Evolutionary conservation across 2,888 invertebrate genomes (phyloP).

Genomic region (Drosophila parthenogenetica): DNA sequence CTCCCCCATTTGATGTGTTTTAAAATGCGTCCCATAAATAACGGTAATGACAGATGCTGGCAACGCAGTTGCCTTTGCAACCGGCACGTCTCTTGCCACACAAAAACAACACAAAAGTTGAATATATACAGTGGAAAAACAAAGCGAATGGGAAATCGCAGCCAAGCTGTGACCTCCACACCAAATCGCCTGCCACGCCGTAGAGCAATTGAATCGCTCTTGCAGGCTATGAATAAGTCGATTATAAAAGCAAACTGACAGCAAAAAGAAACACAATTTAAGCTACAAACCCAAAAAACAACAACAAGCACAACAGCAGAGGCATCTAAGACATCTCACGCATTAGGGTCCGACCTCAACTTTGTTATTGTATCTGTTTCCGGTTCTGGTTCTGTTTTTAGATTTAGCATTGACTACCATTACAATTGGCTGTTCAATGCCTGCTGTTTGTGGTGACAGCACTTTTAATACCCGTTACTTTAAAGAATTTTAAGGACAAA

Average conservation of each 20-base stretch:
- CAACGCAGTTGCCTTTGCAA: conserved; percentile 47
- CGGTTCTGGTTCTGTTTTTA: neutral
- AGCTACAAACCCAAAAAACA: neutral
- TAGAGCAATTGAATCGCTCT: conserved; percentile 65
- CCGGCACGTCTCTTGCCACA: conserved; percentile 16
- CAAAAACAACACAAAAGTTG: conserved; percentile 8
- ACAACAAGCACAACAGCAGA: conserved; percentile 9
- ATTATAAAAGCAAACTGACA: conserved; percentile 68
- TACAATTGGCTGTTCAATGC: conserved; percentile 1
- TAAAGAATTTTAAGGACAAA: no score
- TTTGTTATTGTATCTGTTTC: neutral
- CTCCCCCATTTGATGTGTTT: conserved; percentile 55
- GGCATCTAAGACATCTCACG: conserved; percentile 29
- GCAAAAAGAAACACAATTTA: conserved; percentile 23
- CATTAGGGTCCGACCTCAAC: conserved; percentile 24
- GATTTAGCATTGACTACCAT: neutral
- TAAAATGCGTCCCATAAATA: conserved; percentile 66
- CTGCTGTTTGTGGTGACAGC: conserved; percentile 12
- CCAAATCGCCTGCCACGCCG: neutral
- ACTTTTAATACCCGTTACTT: conserved; percentile 15
- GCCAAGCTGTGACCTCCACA: conserved; percentile 41
- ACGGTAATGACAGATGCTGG: conserved; percentile 64
- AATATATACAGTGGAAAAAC: conserved; percentile 27
- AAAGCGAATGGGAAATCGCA: conserved; percentile 56
- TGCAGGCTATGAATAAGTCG: conserved; percentile 80